Percentiles rank a stretch among this genome's conserved stretches.
Conservation (phyloP, 2,888 invertebrate species). For the Drosophila pegasa region DNA sequence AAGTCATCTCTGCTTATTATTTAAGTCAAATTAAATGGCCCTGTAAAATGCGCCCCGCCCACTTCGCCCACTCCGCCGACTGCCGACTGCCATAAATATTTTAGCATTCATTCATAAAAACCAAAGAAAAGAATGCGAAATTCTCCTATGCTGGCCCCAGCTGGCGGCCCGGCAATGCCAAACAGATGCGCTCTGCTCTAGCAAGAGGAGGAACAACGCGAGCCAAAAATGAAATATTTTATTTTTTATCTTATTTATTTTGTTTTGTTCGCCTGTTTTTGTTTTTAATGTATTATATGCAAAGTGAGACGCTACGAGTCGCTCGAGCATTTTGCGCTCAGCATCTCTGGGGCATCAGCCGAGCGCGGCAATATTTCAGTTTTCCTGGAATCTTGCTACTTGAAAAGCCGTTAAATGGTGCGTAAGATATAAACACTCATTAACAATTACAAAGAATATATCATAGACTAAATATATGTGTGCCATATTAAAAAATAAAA, state of each 20-base stretch:
- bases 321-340: neutral
- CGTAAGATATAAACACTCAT: constrained; percentile 43
- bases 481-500: neutral
- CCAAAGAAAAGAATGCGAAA: constrained; percentile 50
- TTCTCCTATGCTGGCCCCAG: constrained; percentile 49
- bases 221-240: constrained; percentile 65
- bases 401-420: constrained; percentile 47
- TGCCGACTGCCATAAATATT: constrained; percentile 62
- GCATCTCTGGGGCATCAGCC: constrained; percentile 12
- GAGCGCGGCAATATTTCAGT: constrained; percentile 40
- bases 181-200: constrained; percentile 64
- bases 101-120: constrained; percentile 70
- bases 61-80: neutral
- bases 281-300: constrained; percentile 47
- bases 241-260: constrained; percentile 28
- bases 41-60: constrained; percentile 32
- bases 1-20: constrained; percentile 64
- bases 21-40: constrained; percentile 73
- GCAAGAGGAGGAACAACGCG: constrained; percentile 37
- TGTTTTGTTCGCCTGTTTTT: constrained; percentile 11
- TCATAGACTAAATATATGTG: constrained; percentile 2
- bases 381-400: constrained; percentile 35
- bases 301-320: constrained; percentile 44
- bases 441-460: constrained; percentile 14
- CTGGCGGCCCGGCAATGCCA: constrained; percentile 56